phyloP scores from a whole-genome alignment of 2,113 vertebrate species.

The Pheucticus melanocephalus region DNA sequence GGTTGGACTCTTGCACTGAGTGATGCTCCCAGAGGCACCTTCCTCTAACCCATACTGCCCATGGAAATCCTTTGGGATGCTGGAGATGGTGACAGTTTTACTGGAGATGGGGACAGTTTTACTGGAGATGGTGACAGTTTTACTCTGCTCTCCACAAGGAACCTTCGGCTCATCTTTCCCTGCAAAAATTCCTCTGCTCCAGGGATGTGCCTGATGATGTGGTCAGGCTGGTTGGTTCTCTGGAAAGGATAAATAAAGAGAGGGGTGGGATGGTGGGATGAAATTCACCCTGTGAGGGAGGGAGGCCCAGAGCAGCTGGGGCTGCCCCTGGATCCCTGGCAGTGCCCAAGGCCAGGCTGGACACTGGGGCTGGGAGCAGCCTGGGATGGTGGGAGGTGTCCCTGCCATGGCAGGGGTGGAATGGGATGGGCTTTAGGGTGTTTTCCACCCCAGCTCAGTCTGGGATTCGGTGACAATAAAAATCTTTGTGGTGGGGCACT shows the following conservation, averaged over 20 bases:
- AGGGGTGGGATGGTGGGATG: background rate
- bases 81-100: background rate
- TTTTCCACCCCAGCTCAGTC: background rate
- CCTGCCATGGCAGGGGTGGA: background rate
- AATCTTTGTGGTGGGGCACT: background rate
- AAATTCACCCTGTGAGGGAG: accelerated
- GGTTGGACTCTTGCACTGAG: background rate
- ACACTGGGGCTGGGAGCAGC: background rate
- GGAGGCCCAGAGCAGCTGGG: background rate
- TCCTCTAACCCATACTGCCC: background rate
- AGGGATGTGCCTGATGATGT: background rate
- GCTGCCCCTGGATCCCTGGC: background rate
- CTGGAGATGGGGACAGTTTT: background rate
- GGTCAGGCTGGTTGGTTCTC: background rate
- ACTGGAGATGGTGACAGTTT: too few species aligned
- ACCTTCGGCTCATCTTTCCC: background rate
- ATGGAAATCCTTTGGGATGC: background rate
- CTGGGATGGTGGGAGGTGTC: background rate
- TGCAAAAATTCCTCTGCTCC: background rate
- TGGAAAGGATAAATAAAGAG: background rate
- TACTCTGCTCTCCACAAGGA: background rate
- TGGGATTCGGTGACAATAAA: background rate
- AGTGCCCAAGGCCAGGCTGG: background rate
- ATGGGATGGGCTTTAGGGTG: accelerated
- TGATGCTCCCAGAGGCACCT: background rate